Evolutionary conservation across 2,888 invertebrate genomes (phyloP).

Genomic region (Caenorhabditis sp.): DNA sequence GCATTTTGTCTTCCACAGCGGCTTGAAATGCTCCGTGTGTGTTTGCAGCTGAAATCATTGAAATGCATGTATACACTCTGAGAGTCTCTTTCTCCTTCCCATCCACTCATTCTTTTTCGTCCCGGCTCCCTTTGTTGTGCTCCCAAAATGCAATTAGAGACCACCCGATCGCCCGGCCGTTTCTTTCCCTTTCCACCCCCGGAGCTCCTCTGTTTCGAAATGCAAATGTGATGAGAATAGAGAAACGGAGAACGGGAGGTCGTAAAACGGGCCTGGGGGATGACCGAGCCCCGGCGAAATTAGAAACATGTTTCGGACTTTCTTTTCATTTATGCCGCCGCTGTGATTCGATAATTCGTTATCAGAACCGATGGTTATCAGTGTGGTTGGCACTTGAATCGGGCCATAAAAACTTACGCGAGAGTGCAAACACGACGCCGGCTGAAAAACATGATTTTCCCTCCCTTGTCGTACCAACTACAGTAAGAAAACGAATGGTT

Average conservation of each 20-base stretch:
- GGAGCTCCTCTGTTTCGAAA: conserved; percentile 33
- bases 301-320: conserved; percentile 40
- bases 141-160: conserved; percentile 52
- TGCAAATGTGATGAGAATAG: conserved; percentile 47
- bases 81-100: neutral
- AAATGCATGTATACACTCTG: conserved; percentile 3
- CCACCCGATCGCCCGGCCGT: conserved; percentile 11
- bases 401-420: conserved; percentile 28
- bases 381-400: conserved; percentile 4
- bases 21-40: conserved; percentile 77
- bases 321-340: conserved; percentile 31
- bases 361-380: conserved; percentile 18
- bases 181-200: conserved; percentile 4
- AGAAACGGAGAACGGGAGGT: conserved; percentile 52
- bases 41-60: conserved; percentile 69
- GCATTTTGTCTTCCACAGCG: conserved; percentile 77
- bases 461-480: neutral
- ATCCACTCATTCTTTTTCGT: neutral
- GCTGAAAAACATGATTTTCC: neutral
- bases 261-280: conserved; percentile 41
- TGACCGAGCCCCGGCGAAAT: conserved; percentile 26
- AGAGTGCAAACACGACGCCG: neutral
- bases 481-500: no score
- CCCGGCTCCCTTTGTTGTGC: conserved; percentile 24
- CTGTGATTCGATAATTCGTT: neutral